Conservation (phyloP, 2,888 invertebrate species). For the Alloscopus bannaensis region DNA sequence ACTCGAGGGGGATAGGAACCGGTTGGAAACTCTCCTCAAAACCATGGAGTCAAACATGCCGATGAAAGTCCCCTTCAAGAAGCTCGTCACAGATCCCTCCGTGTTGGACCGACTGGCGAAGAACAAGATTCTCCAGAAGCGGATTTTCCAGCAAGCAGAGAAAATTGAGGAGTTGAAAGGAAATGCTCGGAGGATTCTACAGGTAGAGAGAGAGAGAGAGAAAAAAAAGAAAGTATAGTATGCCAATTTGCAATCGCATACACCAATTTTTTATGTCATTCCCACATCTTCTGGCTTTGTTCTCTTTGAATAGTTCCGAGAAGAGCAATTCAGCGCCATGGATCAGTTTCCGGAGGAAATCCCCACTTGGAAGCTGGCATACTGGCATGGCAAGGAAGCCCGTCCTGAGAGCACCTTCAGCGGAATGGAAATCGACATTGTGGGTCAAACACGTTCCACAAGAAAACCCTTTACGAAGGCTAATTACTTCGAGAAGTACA, state of each 20-base stretch:
- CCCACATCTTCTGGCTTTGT: too few species aligned
- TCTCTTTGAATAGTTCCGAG: constrained; percentile 23
- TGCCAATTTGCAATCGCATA: too few species aligned
- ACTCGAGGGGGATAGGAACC: constrained; percentile 67
- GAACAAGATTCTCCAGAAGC: constrained; percentile 68
- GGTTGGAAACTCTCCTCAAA: constrained; percentile 63
- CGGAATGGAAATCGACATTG: constrained; percentile 42
- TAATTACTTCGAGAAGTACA: constrained; percentile 67
- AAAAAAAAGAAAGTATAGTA: not conserved
- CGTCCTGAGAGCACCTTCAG: constrained; percentile 30
- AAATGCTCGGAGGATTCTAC: constrained; percentile 59
- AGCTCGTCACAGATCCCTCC: constrained; percentile 70
- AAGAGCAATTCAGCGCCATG: constrained; percentile 61
- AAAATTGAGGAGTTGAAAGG: constrained; percentile 67
- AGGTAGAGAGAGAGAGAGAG: constrained; percentile 43
- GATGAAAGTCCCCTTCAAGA: constrained; percentile 68
- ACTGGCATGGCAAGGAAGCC: constrained; percentile 42
- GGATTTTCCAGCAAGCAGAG: constrained; percentile 63
- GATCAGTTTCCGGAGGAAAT: constrained; percentile 23
- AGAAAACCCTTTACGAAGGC: constrained; percentile 36
- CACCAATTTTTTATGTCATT: too few species aligned
- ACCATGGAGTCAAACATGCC: constrained; percentile 65
- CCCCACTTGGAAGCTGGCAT: constrained; percentile 61
- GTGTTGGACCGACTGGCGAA: constrained; percentile 70
- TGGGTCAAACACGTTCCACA: not conserved